phyloP scores from a whole-genome alignment of 2,797 vertebrate genomes.

The Echeneis naucrates region DNA sequence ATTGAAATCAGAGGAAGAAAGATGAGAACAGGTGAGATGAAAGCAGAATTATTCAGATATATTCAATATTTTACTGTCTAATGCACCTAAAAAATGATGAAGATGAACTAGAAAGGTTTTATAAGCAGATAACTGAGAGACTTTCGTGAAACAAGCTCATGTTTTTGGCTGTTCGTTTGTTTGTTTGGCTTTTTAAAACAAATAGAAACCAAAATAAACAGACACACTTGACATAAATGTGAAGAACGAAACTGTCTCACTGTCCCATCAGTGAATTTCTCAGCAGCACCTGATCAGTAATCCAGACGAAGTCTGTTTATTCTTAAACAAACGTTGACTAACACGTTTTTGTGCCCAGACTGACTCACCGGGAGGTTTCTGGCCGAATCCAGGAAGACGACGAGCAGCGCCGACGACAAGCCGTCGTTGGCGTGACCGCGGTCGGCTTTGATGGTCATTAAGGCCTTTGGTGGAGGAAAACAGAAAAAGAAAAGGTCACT shows the following conservation, averaged over 20 bases:
- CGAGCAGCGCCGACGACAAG: slow-evolving; percentile 92
- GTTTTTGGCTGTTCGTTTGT: neutral
- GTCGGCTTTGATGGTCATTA: slow-evolving; percentile 89
- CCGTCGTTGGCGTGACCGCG: slow-evolving; percentile 91
- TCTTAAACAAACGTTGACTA: too few species aligned
- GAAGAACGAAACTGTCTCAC: too few species aligned
- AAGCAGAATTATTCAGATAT: neutral
- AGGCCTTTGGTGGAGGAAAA: slow-evolving; percentile 78
- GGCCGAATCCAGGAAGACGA: slow-evolving; percentile 96
- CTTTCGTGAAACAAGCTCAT: neutral
- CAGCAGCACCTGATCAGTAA: neutral
- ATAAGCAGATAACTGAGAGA: neutral
- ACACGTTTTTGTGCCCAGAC: neutral
- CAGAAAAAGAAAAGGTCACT: too few species aligned
- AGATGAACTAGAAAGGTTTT: slow-evolving; percentile 5
- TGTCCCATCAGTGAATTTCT: neutral
- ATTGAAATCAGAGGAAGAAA: neutral
- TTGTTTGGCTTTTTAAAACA: neutral
- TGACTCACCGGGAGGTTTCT: slow-evolving; percentile 93
- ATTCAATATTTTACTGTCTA: neutral
- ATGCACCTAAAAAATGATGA: neutral
- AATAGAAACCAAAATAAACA: neutral
- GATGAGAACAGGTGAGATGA: neutral
- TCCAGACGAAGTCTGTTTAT: too few species aligned
- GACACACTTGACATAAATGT: neutral